Conservation (phyloP, 2,113 vertebrate genomes). For the Rhombomys opimus region DNA sequence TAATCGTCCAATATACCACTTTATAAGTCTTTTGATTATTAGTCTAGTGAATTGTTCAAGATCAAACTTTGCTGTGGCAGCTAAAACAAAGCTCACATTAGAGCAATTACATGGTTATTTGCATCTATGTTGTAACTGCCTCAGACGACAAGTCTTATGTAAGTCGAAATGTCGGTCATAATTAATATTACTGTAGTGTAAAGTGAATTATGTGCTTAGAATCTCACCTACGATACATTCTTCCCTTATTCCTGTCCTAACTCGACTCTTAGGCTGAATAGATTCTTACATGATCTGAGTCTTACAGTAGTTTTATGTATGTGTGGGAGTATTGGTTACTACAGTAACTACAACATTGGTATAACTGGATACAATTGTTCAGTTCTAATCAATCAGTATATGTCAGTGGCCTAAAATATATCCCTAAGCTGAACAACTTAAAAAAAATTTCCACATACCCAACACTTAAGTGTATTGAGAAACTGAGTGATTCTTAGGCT, state of each 20-base stretch:
- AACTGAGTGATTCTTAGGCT: not conserved
- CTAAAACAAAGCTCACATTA: constrained; percentile 68
- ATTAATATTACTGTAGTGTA: constrained; percentile 40
- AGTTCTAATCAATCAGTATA: not conserved
- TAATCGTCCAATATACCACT: constrained; percentile 54
- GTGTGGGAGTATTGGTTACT: not conserved
- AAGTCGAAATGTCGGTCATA: constrained; percentile 61
- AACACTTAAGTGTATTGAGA: not conserved
- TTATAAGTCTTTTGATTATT: constrained; percentile 69
- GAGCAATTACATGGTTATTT: constrained; percentile 68
- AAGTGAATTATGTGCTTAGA: constrained; percentile 38
- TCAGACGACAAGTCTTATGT: constrained; percentile 49
- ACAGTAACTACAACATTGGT: too few species aligned
- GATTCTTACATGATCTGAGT: not conserved
- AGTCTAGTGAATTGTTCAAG: constrained; percentile 65
- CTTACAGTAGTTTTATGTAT: not conserved
- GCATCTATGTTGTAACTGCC: constrained; percentile 51
- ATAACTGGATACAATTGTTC: constrained; percentile 15
- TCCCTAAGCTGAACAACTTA: constrained; percentile 24
- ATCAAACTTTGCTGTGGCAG: constrained; percentile 61
- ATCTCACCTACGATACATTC: not conserved
- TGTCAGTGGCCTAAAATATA: not conserved
- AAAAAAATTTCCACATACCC: not conserved
- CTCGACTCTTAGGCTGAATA: not conserved
- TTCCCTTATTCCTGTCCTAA: constrained; percentile 16